Conservation (phyloP, 2,797 vertebrate genomes). For the Melanogrammus aeglefinus region DNA sequence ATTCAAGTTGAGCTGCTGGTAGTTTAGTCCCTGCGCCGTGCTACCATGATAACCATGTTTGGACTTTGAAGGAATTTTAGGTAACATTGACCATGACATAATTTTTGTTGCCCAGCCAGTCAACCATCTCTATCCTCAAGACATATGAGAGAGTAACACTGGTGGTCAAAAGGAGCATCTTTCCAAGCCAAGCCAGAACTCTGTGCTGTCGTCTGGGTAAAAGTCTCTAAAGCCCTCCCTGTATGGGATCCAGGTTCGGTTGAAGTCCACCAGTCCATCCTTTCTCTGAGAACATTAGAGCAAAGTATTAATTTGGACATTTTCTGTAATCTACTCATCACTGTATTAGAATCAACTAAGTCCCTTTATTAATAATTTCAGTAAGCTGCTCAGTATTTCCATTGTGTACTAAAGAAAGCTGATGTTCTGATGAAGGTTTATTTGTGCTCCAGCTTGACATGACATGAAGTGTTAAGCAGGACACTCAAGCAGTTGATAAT, state of each 20-base stretch:
- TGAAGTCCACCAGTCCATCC: slow-evolving; percentile 88
- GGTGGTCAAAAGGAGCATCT: slow-evolving; percentile 82
- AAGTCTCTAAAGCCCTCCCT: slow-evolving; percentile 95
- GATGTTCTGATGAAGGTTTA: not conserved
- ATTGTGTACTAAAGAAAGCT: not conserved
- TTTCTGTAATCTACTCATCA: not conserved
- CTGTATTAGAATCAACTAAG: not conserved
- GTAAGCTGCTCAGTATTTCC: not conserved
- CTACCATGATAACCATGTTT: not conserved
- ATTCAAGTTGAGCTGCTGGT: not conserved
- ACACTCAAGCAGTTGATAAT: not conserved
- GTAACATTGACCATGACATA: slow-evolving; percentile 41
- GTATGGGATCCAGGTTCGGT: slow-evolving; percentile 86
- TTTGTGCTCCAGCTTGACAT: not conserved
- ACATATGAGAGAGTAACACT: slow-evolving; percentile 75
- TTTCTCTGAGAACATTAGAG: slow-evolving; percentile 75
- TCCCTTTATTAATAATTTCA: not conserved
- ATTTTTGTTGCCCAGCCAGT: slow-evolving; percentile 86
- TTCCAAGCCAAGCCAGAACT: slow-evolving; percentile 98
- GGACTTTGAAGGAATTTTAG: not conserved
- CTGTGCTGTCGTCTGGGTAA: slow-evolving; percentile 88
- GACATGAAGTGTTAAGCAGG: not conserved
- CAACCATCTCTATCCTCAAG: slow-evolving; percentile 84
- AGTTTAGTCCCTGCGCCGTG: not conserved
- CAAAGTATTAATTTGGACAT: not conserved